phyloP scores from a whole-genome alignment of 1,140 invertebrate species.

The Sminthurides bifidus region DNA sequence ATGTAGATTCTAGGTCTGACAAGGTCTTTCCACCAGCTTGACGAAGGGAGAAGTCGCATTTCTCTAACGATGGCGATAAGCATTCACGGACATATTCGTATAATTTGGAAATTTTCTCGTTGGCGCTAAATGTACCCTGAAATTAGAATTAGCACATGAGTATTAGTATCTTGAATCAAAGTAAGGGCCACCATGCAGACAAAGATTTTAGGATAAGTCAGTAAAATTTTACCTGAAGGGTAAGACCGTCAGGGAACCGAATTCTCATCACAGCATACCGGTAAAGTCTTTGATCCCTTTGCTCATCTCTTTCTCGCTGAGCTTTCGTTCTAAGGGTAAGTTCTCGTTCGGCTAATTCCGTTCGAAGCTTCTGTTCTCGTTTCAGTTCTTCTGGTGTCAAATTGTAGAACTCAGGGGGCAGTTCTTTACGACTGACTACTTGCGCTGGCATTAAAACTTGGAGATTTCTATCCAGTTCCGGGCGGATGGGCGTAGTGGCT shows the following conservation, averaged over 20 bases:
- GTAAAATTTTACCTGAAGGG: constrained; percentile 52
- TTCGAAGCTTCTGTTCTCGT: constrained; percentile 62
- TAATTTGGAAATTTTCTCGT: constrained; percentile 57
- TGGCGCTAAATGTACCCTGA: constrained; percentile 68
- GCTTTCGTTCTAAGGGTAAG: constrained; percentile 78
- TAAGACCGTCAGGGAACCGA: constrained; percentile 72
- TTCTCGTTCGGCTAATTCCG: constrained; percentile 63
- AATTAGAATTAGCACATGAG: neutral
- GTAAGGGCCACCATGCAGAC: neutral
- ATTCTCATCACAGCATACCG: constrained; percentile 71
- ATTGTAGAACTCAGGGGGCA: constrained; percentile 72
- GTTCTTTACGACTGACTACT: constrained; percentile 49
- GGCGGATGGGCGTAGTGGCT: constrained; percentile 62
- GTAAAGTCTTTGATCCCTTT: constrained; percentile 64
- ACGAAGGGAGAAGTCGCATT: constrained; percentile 51
- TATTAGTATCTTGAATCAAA: neutral
- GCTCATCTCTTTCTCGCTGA: constrained; percentile 78
- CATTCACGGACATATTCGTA: constrained; percentile 60
- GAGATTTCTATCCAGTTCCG: constrained; percentile 71
- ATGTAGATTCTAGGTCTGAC: constrained; percentile 46
- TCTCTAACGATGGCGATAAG: constrained; percentile 47
- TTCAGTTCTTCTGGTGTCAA: constrained; percentile 68
- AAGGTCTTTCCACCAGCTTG: constrained; percentile 51
- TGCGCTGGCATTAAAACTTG: constrained; percentile 70
- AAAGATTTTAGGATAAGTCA: neutral